Conservation (phyloP, 2,113 vertebrate genomes). For the Mus spicilegus region DNA sequence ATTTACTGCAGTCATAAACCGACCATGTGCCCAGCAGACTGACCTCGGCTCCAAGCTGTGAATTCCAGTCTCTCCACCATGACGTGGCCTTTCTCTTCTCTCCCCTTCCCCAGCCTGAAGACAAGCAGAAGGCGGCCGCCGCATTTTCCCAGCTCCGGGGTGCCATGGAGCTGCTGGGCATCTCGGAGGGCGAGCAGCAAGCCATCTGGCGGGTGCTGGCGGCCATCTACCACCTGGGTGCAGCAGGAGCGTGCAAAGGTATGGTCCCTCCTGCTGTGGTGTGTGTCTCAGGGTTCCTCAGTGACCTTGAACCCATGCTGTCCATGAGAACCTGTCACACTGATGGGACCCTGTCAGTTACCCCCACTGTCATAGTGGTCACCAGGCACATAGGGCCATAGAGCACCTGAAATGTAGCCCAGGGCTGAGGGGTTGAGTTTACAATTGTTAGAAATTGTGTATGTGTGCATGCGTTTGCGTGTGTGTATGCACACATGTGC, state of each 20-base stretch:
- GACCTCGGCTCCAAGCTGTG: not conserved
- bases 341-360: fast-evolving
- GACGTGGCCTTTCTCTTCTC: not conserved
- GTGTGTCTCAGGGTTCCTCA: not conserved
- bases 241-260: slow-evolving; percentile 95
- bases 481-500: not conserved
- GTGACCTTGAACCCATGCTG: fast-evolving
- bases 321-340: not conserved
- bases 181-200: slow-evolving; percentile 89
- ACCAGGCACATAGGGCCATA: fast-evolving
- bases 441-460: not conserved
- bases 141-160: slow-evolving; percentile 91
- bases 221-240: slow-evolving; percentile 95
- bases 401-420: not conserved
- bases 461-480: not conserved
- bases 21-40: fast-evolving
- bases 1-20: not conserved
- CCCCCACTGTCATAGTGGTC: fast-evolving
- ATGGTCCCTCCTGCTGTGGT: not conserved
- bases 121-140: slow-evolving; percentile 91
- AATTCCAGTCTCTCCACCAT: not conserved
- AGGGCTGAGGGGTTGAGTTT: not conserved
- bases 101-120: slow-evolving; percentile 89
- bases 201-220: slow-evolving; percentile 95
- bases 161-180: slow-evolving; percentile 93